phyloP scores from a whole-genome alignment of 2,113 vertebrate genomes.

The Pedionomus torquatus region DNA sequence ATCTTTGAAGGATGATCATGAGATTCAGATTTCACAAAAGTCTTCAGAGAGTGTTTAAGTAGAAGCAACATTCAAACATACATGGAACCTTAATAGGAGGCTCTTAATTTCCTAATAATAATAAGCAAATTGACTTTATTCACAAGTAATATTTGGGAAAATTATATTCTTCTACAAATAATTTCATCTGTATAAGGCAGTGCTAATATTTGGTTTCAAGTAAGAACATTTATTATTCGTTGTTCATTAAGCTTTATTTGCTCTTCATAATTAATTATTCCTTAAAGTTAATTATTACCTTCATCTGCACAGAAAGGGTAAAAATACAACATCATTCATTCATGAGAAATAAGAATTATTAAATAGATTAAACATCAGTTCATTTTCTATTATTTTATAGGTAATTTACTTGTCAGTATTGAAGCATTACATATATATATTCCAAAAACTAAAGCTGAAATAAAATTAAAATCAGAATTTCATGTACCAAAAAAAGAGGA shows the following conservation, averaged over 20 bases:
- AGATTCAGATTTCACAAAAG: background rate
- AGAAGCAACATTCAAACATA: background rate
- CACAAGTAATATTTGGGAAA: background rate
- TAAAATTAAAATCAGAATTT: background rate
- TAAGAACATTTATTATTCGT: background rate
- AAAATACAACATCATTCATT: background rate
- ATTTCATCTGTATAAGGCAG: background rate
- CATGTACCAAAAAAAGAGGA: background rate
- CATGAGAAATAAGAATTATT: background rate
- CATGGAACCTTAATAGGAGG: background rate
- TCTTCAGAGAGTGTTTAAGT: background rate
- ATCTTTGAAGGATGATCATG: background rate
- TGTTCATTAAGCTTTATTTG: background rate
- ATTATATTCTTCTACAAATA: background rate
- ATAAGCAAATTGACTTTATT: background rate
- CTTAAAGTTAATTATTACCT: background rate
- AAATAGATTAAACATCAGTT: background rate
- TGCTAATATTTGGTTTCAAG: background rate
- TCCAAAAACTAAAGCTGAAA: background rate
- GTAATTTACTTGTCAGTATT: background rate
- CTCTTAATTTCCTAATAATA: background rate
- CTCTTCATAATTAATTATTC: background rate
- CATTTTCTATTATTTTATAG: background rate
- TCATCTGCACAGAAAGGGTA: background rate
- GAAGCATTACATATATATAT: background rate